Conservation (phyloP, 2,113 vertebrate genomes). For the Myxocyprinus asiaticus region DNA sequence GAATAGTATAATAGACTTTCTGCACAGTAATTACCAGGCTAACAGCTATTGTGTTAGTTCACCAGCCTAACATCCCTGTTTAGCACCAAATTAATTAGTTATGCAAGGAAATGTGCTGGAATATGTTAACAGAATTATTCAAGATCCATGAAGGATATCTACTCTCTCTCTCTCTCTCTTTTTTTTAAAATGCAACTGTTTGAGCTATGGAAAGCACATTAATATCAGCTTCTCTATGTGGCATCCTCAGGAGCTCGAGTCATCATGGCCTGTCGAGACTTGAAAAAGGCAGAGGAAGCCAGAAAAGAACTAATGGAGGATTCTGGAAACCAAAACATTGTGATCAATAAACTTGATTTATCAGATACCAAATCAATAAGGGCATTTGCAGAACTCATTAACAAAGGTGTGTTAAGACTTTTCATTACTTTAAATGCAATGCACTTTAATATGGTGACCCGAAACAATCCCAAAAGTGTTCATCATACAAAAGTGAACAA, state of each 20-base stretch:
- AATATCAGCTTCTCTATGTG: not conserved
- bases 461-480: not conserved
- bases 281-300: constrained; percentile 73
- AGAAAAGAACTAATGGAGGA: constrained; percentile 70
- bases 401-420: constrained; percentile 62
- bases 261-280: constrained; percentile 77
- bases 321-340: constrained; percentile 71
- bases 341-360: constrained; percentile 75
- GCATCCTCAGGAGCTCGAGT: constrained; percentile 71
- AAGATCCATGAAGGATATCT: constrained; percentile 1
- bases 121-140: not conserved
- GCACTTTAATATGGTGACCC: not conserved
- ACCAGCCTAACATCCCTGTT: constrained; percentile 28
- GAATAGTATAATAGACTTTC: constrained; percentile 62
- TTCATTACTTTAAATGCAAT: not conserved
- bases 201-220: not conserved
- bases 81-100: constrained; percentile 35
- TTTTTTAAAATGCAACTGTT: not conserved
- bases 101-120: constrained; percentile 2
- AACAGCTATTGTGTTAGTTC: constrained; percentile 55
- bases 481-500: no score
- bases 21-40: constrained; percentile 62
- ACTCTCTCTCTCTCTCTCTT: not conserved
- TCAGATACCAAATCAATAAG: constrained; percentile 75
- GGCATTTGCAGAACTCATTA: constrained; percentile 72